phyloP scores from a whole-genome alignment of 2,888 invertebrate species.

The Leptopilina syphax region DNA sequence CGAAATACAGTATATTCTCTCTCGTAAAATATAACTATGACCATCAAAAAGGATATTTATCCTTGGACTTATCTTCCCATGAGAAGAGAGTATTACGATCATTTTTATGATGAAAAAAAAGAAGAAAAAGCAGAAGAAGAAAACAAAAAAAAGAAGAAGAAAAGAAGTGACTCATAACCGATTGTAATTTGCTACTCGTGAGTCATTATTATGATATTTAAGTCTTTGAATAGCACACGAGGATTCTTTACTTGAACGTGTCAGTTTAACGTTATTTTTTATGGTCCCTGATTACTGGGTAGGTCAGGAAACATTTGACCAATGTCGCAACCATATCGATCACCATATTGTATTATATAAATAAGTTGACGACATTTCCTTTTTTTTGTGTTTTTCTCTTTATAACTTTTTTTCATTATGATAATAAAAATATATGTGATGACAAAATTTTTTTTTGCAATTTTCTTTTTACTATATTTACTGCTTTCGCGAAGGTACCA shows the following conservation, averaged over 20 bases:
- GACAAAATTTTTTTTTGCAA: no score
- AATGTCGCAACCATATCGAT: conserved; percentile 12
- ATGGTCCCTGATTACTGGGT: conserved; percentile 71
- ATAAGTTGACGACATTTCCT: conserved; percentile 2
- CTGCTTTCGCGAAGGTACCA: no score
- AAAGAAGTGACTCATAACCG: conserved; percentile 24
- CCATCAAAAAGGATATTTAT: conserved; percentile 31
- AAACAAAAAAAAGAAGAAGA: no score
- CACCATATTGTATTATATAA: not conserved
- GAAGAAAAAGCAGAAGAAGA: no score
- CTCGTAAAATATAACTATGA: conserved; percentile 11
- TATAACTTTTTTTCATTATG: no score
- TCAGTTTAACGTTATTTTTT: conserved; percentile 70
- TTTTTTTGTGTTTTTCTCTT: not conserved
- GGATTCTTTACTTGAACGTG: conserved; percentile 56
- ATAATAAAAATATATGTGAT: no score
- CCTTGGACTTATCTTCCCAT: conserved; percentile 5
- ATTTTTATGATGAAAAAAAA: conserved; percentile 30
- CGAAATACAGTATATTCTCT: not conserved
- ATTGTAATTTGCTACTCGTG: conserved; percentile 30
- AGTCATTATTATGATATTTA: conserved; percentile 30
- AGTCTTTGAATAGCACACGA: conserved; percentile 3
- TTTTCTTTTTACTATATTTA: no score
- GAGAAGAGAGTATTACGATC: conserved; percentile 11
- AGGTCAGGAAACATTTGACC: conserved; percentile 50